Conservation (phyloP, 2,888 invertebrate species). For the Tineola bisselliella region DNA sequence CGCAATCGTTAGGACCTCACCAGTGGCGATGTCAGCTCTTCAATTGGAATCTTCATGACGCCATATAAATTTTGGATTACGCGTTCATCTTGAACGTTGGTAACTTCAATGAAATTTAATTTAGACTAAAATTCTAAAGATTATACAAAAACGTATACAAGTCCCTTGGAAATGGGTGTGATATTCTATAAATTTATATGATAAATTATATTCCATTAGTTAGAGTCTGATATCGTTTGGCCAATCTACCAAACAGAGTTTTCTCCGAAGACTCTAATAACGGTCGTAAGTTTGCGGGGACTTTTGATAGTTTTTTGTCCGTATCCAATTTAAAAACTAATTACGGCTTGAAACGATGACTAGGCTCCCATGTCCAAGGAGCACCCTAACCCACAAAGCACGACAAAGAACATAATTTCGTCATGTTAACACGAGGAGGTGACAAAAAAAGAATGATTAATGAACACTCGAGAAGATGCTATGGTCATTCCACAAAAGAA, state of each 20-base stretch:
- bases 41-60: not conserved
- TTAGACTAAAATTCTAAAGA: not conserved
- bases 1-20: constrained; percentile 7
- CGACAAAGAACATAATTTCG: constrained; percentile 57
- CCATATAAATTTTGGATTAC: not conserved
- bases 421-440: constrained; percentile 52
- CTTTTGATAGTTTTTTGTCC: constrained; percentile 50
- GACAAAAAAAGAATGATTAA: constrained; percentile 64
- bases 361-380: constrained; percentile 49
- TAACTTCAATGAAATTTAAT: too few species aligned
- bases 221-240: constrained; percentile 6
- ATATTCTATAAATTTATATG: not conserved
- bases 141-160: not conserved
- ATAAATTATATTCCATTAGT: constrained; percentile 9
- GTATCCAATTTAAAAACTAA: constrained; percentile 65
- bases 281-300: constrained; percentile 37
- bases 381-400: constrained; percentile 39
- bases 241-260: constrained; percentile 7
- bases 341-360: constrained; percentile 51
- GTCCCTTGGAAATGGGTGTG: not conserved
- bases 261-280: constrained; percentile 23
- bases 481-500: constrained; percentile 42
- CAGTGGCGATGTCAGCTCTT: not conserved
- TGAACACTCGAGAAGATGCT: constrained; percentile 28
- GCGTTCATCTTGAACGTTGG: not conserved